phyloP scores from a whole-genome alignment of 2,113 vertebrate species.

The Prochilodus magdalenae region DNA sequence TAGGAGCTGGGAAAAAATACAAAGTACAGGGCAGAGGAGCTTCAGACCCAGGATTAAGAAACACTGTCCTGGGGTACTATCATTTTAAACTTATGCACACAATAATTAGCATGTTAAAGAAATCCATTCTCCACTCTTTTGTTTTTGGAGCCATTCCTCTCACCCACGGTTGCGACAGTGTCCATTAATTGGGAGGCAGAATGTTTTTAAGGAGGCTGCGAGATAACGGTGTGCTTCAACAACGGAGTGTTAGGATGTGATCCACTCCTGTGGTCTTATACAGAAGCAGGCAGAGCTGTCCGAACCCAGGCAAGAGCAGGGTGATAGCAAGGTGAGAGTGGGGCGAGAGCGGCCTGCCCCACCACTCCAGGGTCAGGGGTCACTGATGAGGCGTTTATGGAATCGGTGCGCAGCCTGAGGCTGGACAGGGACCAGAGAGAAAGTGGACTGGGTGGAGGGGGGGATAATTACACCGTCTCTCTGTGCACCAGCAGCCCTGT shows the following conservation, averaged over 20 bases:
- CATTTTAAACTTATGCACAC: conserved; percentile 44
- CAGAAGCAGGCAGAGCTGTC: background rate
- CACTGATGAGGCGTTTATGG: conserved; percentile 48
- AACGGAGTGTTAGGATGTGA: conserved; percentile 55
- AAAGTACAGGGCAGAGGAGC: background rate
- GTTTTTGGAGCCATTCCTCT: conserved; percentile 57
- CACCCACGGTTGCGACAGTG: conserved; percentile 58
- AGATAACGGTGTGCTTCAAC: background rate
- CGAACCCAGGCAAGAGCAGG: conserved; percentile 28
- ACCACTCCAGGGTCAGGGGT: conserved; percentile 56
- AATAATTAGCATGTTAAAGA: conserved; percentile 66
- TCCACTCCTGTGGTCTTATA: conserved; percentile 58
- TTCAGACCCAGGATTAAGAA: background rate
- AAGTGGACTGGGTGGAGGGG: conserved; percentile 50
- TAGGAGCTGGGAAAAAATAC: background rate
- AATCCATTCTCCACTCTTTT: conserved; percentile 56
- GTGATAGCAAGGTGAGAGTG: conserved; percentile 20
- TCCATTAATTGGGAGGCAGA: conserved; percentile 68
- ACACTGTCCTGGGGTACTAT: conserved; percentile 50
- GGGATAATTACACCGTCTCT: conserved; percentile 62
- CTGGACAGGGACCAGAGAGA: conserved; percentile 44
- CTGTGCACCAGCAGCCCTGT: conserved; percentile 55
- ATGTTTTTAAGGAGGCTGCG: conserved; percentile 63
- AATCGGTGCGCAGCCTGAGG: conserved; percentile 25
- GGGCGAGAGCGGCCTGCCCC: conserved; percentile 25